A percentile compares a stretch with the other conserved stretches of the same genome.
phyloP scores from a whole-genome alignment of 2,113 vertebrate species.

The Macroglossus sobrinus region DNA sequence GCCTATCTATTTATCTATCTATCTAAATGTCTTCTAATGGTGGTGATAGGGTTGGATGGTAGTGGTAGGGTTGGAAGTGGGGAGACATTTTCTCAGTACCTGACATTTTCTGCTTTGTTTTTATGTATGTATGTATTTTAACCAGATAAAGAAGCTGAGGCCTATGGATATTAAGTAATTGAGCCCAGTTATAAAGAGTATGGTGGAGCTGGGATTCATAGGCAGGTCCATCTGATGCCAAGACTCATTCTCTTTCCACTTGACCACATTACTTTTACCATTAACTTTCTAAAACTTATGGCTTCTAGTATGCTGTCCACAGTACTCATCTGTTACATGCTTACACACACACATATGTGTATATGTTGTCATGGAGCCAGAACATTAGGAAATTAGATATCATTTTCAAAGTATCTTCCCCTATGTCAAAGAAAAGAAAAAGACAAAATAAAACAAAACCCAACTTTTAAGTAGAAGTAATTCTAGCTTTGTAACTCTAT shows the following conservation, averaged over 20 bases:
- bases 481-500: conserved; percentile 51
- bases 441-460: conserved; percentile 19
- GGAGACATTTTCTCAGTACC: background rate
- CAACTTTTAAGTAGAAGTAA: conserved; percentile 38
- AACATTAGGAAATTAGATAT: conserved; percentile 30
- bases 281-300: conserved; percentile 18
- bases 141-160: background rate
- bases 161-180: background rate
- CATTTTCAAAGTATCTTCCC: conserved; percentile 23
- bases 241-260: background rate
- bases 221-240: background rate
- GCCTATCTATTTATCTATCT: background rate
- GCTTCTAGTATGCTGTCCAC: background rate
- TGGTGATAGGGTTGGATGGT: background rate
- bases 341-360: background rate
- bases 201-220: background rate
- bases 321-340: background rate
- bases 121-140: background rate
- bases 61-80: background rate
- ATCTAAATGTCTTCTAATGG: conserved; percentile 2
- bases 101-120: background rate
- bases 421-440: conserved; percentile 30
- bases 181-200: background rate
- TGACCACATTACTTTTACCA: background rate
- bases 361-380: background rate